Evolutionary conservation across 2,797 vertebrate species (phyloP), one percentile per base, ranked within the genome.

Genomic region (Chaetodon trifasciatus): DNA sequence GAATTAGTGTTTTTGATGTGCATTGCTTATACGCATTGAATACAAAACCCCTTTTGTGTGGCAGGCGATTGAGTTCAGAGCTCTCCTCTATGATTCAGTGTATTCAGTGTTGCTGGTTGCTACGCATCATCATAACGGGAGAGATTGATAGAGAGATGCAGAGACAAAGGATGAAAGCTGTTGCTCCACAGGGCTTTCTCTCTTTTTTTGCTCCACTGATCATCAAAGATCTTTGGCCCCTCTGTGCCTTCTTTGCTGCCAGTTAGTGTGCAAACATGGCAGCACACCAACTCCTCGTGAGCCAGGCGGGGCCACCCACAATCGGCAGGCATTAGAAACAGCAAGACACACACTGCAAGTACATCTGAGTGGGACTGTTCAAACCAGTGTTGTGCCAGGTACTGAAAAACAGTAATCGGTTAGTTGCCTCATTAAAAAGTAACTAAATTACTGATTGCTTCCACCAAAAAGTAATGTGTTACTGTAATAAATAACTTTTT

Each of bases 1-100:
- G 87, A 90, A 82, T 79, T 72, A 82, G 64, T 35, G 65, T 71
- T 78, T 88, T 85, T 88, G 88, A 91, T 90, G 76, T 82, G 78
- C 56, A 55, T 81, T 76, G 80, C 57, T 87, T 70, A 62, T 78
- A 74, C 40, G 55, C 73, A 39, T 8, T 79, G 81, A 89, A 87
- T 82, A 90, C 82, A 88, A 88, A 90, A 88, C 70, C 76, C 62
- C 62, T 85, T 87, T 85, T 90, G 79, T 86, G 62, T 21, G 5
- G 49, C 66, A 1, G 56, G 72, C 72, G 49, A 37, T 65, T 65
- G 82, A 90, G 81, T 82, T 86, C 76, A 83, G 75, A 55, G 75
- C 76, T 74, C 60, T 79, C 42, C 15, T 82, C 71, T 81, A 46
- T 76, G 85, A 83, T 80, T 73, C 77, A 70, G 63, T 70, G 70